Percentiles rank a stretch among this genome's conserved stretches.
Conservation (phyloP, 2,113 vertebrate genomes). For the Trichomycterus rosablanca region DNA sequence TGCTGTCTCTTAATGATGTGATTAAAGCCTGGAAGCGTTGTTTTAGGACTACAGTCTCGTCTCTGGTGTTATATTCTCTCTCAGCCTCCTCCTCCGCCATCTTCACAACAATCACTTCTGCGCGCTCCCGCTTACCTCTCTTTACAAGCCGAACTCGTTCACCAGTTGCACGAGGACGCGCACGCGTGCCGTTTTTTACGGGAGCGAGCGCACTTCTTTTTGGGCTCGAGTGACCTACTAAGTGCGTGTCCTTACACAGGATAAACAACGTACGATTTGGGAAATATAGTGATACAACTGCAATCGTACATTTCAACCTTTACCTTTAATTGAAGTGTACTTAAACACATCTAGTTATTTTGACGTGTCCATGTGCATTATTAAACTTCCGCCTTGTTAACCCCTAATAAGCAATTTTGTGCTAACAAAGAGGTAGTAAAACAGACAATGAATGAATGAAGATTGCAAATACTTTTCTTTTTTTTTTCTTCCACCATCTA, state of each 20-base stretch:
- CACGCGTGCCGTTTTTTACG: constrained; percentile 7
- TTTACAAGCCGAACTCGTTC: constrained; percentile 9
- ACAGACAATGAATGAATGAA: no score
- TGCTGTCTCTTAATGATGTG: constrained; percentile 71
- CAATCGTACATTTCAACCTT: no score
- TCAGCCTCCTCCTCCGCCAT: constrained; percentile 98
- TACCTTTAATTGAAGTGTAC: no score
- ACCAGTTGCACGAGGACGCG: constrained; percentile 21
- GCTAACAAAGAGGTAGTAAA: no score
- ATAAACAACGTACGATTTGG: no score
- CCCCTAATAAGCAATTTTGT: no score
- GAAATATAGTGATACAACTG: neutral
- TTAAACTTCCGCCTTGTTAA: no score
- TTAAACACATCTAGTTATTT: no score
- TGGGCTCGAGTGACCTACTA: neutral
- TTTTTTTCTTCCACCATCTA: no score
- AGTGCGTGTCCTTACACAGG: neutral
- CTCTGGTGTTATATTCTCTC: constrained; percentile 78
- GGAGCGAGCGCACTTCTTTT: neutral
- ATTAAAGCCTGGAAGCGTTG: constrained; percentile 80
- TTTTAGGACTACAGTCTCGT: constrained; percentile 77
- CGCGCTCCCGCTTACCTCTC: constrained; percentile 19
- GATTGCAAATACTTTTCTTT: no score
- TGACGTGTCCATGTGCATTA: no score
- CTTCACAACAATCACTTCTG: constrained; percentile 93